phyloP scores from a whole-genome alignment of 2,113 vertebrate species.

The Numenius arquata region DNA sequence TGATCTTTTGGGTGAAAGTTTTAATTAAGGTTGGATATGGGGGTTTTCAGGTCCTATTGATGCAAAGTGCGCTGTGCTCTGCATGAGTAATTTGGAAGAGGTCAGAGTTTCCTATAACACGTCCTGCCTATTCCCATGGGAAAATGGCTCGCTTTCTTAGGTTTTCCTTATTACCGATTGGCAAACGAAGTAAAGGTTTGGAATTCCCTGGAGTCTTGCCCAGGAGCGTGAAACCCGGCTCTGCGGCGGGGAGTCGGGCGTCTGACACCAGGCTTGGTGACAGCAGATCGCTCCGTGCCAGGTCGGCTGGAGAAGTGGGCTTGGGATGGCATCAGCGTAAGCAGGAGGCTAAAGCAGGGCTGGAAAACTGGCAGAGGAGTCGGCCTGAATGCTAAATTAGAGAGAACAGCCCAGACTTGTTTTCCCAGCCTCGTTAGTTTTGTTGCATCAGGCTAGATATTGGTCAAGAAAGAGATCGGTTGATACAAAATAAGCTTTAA shows the following conservation, averaged over 20 bases:
- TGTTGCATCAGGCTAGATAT: neutral
- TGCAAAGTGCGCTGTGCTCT: neutral
- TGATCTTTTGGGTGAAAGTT: neutral
- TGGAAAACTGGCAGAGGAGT: neutral
- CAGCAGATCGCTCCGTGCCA: neutral
- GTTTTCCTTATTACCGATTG: neutral
- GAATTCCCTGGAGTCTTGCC: neutral
- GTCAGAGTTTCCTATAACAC: neutral
- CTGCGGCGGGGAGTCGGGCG: fast-evolving
- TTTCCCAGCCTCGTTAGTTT: neutral
- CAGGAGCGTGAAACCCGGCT: fast-evolving
- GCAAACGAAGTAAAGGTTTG: neutral
- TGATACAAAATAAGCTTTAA: neutral
- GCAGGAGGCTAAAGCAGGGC: neutral
- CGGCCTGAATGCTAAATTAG: neutral
- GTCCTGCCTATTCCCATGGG: neutral
- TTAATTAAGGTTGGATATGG: neutral
- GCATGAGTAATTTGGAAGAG: neutral
- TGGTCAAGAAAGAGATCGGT: neutral
- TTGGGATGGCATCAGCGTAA: neutral
- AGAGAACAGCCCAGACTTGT: conserved; percentile 33
- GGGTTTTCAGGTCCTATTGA: neutral
- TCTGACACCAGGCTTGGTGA: neutral
- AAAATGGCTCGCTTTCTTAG: neutral
- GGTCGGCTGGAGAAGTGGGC: neutral